A percentile compares a stretch with the other conserved stretches of the same genome.
Evolutionary conservation across 2,888 invertebrate species (phyloP).

Genomic region (Clostera curtula): DNA sequence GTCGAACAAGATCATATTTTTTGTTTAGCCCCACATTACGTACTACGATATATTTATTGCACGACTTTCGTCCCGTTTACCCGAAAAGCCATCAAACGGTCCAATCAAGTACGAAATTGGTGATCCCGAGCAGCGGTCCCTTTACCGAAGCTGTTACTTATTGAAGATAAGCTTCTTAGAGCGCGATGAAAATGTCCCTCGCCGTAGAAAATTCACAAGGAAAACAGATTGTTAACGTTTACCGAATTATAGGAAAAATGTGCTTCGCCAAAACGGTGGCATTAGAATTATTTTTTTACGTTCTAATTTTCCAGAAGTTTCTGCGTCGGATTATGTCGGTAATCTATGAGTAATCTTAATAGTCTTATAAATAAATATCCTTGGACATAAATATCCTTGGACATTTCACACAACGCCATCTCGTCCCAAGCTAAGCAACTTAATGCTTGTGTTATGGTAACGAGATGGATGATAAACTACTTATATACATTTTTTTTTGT

Average conservation of each 20-base stretch:
- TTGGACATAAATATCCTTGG: too few species aligned
- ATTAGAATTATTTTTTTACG: constrained; percentile 5
- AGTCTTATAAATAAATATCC: too few species aligned
- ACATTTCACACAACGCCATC: too few species aligned
- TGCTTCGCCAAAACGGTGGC: constrained; percentile 1
- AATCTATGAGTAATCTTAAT: too few species aligned
- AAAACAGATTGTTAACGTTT: constrained; percentile 30
- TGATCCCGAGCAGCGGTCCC: constrained; percentile 44
- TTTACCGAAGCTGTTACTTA: constrained; percentile 40
- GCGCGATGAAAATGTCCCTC: constrained; percentile 46
- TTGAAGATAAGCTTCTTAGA: constrained; percentile 52
- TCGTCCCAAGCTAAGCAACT: too few species aligned
- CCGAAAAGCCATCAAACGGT: constrained; percentile 60
- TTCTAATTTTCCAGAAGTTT: too few species aligned
- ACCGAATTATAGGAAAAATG: constrained; percentile 8
- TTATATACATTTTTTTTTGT: too few species aligned
- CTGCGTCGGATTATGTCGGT: too few species aligned
- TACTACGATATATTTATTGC: constrained; percentile 25
- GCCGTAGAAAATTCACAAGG: constrained; percentile 38
- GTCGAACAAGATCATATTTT: too few species aligned
- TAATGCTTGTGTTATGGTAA: too few species aligned
- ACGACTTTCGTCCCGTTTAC: constrained; percentile 45
- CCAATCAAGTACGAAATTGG: constrained; percentile 72
- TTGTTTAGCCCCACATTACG: too few species aligned
- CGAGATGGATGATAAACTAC: too few species aligned